phyloP scores from a whole-genome alignment of 2,797 vertebrate species.

The Strix occidentalis region DNA sequence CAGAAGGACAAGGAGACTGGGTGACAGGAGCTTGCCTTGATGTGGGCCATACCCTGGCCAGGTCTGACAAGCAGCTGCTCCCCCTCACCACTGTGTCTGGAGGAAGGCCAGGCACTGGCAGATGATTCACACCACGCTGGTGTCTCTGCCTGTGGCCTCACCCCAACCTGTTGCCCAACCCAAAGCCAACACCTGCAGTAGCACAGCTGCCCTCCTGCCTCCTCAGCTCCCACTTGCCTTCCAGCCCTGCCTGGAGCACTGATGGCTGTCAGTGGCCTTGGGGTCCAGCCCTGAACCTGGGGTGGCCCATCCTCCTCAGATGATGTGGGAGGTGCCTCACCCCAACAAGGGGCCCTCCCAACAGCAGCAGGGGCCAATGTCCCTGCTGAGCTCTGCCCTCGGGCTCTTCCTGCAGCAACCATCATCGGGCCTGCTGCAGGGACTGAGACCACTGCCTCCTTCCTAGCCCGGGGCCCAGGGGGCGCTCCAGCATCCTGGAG shows the following conservation, averaged over 20 bases:
- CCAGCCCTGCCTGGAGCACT: not conserved
- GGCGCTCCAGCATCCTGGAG: not conserved
- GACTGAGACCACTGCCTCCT: not conserved
- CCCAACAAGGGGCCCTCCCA: not conserved
- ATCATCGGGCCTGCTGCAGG: not conserved
- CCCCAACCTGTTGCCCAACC: not conserved
- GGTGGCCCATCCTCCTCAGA: not conserved
- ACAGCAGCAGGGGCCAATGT: not conserved
- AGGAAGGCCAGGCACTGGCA: not conserved
- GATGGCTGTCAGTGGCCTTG: not conserved
- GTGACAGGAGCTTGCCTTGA: not conserved
- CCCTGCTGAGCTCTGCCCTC: not conserved
- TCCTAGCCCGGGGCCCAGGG: not conserved
- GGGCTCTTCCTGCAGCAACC: not conserved
- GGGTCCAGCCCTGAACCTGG: not conserved
- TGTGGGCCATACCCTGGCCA: not conserved
- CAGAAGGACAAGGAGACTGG: not conserved
- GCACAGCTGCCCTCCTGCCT: not conserved
- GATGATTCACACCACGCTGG: not conserved
- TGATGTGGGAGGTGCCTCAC: fast-evolving
- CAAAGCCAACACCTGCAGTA: not conserved
- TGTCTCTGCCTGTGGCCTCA: not conserved
- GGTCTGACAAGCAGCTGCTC: not conserved
- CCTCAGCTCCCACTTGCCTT: not conserved
- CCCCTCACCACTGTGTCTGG: fast-evolving